phyloP scores from a whole-genome alignment of 2,888 invertebrate genomes.

The Galeruca laticollis region DNA sequence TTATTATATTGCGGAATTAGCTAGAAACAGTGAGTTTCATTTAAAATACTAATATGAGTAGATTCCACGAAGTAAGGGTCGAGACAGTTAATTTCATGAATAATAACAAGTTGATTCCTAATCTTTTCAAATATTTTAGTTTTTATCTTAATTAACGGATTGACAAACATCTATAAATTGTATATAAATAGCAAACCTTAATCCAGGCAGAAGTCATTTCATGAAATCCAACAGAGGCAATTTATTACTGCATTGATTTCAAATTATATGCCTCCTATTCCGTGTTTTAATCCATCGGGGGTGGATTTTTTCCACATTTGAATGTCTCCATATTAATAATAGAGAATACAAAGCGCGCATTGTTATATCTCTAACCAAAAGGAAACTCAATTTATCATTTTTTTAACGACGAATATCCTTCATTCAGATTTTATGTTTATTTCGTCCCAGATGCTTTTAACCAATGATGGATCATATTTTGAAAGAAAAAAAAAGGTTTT shows the following conservation, averaged over 20 bases:
- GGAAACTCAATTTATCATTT: slow-evolving; percentile 26
- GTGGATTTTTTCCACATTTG: slow-evolving; percentile 47
- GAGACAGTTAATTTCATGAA: too few relatives aligned
- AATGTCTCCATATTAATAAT: slow-evolving; percentile 49
- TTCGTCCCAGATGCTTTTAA: neutral
- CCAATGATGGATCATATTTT: slow-evolving; percentile 20
- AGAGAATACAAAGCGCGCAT: slow-evolving; percentile 25
- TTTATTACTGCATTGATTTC: slow-evolving; percentile 61
- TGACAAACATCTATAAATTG: too few relatives aligned
- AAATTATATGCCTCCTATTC: slow-evolving; percentile 58
- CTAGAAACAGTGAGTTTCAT: too few relatives aligned
- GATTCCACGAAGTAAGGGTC: too few relatives aligned
- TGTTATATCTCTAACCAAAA: slow-evolving; percentile 22
- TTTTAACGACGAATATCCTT: slow-evolving; percentile 19
- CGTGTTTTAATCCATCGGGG: slow-evolving; percentile 52
- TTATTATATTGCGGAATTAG: too few relatives aligned
- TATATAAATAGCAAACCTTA: neutral
- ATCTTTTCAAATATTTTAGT: too few relatives aligned
- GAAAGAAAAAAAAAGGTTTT: neutral
- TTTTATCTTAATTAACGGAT: too few relatives aligned
- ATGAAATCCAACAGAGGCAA: slow-evolving; percentile 50
- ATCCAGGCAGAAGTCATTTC: slow-evolving; percentile 29
- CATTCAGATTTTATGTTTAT: slow-evolving; percentile 20
- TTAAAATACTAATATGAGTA: too few relatives aligned
- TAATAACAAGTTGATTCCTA: too few relatives aligned